Percentiles rank a stretch among this genome's conserved stretches.
Evolutionary conservation across 2,797 vertebrate species (phyloP).

Genomic region (Uromys caudimaculatus): DNA sequence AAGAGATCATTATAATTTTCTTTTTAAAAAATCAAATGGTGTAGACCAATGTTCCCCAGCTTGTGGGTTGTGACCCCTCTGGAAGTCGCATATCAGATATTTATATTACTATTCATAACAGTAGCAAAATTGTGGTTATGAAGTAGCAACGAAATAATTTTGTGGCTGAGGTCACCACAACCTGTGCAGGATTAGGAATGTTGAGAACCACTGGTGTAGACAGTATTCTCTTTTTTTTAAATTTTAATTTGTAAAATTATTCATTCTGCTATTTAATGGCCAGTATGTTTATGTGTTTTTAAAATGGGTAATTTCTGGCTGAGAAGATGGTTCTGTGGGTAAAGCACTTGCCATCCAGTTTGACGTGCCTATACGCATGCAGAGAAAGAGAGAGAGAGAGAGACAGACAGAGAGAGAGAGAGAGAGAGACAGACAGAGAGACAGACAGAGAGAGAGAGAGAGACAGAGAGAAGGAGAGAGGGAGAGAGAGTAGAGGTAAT

Average conservation of each 20-base stretch:
- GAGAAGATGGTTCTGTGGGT: neutral
- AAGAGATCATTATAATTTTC: neutral
- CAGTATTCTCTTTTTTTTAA: neutral
- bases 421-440: neutral
- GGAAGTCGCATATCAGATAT: neutral
- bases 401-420: too few relatives aligned
- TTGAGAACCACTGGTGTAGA: neutral
- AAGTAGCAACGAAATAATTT: neutral
- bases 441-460: too few relatives aligned
- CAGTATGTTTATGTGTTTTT: conserved; percentile 34
- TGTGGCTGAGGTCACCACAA: neutral
- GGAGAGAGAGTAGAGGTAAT: too few relatives aligned
- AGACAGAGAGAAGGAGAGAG: neutral
- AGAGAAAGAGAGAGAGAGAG: neutral
- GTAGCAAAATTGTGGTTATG: neutral
- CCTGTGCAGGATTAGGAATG: neutral
- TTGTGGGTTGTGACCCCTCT: neutral
- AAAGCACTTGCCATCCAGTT: neutral
- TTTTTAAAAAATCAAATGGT: neutral
- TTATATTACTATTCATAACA: neutral
- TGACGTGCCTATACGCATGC: neutral
- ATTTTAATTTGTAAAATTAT: neutral
- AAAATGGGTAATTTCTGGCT: neutral
- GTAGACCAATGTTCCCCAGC: neutral
- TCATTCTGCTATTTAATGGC: neutral